Evolutionary conservation across 2,113 vertebrate genomes (phyloP), one percentile per base, ranked within the genome.

Genomic region (Mesocricetus auratus): DNA sequence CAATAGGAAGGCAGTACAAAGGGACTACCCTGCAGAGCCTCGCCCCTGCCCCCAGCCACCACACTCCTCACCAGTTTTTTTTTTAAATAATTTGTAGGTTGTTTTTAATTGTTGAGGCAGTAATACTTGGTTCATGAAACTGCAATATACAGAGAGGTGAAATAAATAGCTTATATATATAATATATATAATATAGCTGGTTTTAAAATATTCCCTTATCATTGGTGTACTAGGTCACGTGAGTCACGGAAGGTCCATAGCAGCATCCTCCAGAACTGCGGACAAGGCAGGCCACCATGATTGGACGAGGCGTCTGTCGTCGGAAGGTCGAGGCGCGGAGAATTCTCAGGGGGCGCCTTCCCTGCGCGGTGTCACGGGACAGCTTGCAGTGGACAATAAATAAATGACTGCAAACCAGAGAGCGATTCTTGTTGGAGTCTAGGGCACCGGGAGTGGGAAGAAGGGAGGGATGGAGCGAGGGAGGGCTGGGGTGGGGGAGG

Each of bases 161-260:
- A 99, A 99, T 99, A 99, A 99, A 99, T 99, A 99, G 98, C 98
- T 99, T 98, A 98, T 99, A 99, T 99, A 99, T 99, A 98, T 94
- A 86, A 95, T 99, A 99, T 99, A 99, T 99, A 99, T 99, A 98
- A 99, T 98, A 99, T 98, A 99, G 98, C 98, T 99, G 98, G 98
- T 98, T 98, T 99, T 98, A 99, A 99, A 98, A 98, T 99, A 98
- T 98, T 98, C 98, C 98, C 98, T 98, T 98, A 98, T 99, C 98
- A 99, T 98, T 98, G 98, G 98, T 98, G 98, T 98, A 98, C 98
- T 98, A 99, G 98, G 98, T 98, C 98, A 98, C 98, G 98, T 98
- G 98, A 98, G 98, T 99, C 98, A 98, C 96, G 98, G 98, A 98
- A 98, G 98, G 98, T 98, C 98, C 94, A 97, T 98, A 99, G 99